These are phyloP conservation scores for Drosophila santomea DNA, from an alignment of 1,140 invertebrate species.

Conservation along the genomic window DNA sequence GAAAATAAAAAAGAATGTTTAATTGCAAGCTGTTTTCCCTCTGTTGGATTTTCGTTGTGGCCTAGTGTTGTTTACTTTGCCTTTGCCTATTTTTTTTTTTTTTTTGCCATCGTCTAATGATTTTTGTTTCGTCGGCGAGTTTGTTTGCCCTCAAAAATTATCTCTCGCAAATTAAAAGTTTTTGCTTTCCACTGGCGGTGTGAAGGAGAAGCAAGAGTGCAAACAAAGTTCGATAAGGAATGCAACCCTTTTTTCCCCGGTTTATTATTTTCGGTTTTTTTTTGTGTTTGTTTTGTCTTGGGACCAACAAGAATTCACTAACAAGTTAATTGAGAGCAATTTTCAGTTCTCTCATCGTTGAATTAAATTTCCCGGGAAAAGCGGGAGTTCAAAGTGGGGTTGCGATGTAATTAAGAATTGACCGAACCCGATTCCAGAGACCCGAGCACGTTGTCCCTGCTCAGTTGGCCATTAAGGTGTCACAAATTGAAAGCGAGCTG, in stretches of 20 bases:
- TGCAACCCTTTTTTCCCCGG: conserved; percentile 28
- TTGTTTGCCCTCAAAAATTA: conserved; percentile 34
- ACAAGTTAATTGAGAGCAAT: conserved; percentile 67
- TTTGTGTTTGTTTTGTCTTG: neutral
- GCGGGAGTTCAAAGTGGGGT: neutral
- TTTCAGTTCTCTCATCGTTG: conserved; percentile 54
- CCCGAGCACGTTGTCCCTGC: conserved; percentile 44
- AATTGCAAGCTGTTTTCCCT: neutral
- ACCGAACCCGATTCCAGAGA: conserved; percentile 25
- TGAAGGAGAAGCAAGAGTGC: neutral
- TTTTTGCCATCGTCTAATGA: conserved; percentile 24
- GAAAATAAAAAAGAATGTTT: no score
- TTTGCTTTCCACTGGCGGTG: conserved; percentile 8
- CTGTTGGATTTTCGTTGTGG: neutral
- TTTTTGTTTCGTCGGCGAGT: conserved; percentile 9
- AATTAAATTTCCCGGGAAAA: conserved; percentile 41
- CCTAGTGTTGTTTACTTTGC: conserved; percentile 56
- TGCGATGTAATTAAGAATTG: conserved; percentile 19
- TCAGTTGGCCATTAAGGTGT: conserved; percentile 65
- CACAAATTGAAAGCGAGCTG: conserved; percentile 62
- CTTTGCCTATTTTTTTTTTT: neutral
- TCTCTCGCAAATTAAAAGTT: conserved; percentile 71
- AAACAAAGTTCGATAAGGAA: conserved; percentile 24
- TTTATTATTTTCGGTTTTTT: neutral
- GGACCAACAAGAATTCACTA: conserved; percentile 34